Conservation (phyloP, 2,888 invertebrate genomes). For the Cenopis cana region DNA sequence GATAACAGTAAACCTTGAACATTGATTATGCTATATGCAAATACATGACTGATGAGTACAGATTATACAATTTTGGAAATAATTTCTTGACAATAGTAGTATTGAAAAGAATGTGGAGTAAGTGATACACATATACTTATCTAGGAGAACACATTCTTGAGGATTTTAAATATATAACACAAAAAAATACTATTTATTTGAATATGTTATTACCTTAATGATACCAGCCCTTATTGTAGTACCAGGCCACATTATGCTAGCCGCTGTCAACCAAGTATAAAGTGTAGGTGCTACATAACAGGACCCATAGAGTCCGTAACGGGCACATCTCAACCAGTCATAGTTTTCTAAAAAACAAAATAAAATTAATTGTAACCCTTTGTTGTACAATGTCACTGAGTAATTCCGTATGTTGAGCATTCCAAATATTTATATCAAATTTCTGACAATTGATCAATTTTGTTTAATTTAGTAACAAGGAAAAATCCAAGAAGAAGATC, state of each 20-base stretch:
- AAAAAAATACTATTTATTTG: background rate
- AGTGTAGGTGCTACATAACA: constrained; percentile 93
- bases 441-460: no score
- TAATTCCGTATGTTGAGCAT: no score
- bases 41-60: background rate
- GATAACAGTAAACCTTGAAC: constrained; percentile 9
- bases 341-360: constrained; percentile 75
- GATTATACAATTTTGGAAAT: constrained; percentile 8
- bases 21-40: background rate
- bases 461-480: no score
- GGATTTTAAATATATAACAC: background rate
- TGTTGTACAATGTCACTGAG: no score
- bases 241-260: constrained; percentile 91
- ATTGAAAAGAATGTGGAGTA: background rate
- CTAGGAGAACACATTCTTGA: background rate
- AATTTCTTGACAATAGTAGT: background rate
- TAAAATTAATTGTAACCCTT: no score
- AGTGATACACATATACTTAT: no score
- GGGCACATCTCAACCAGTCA: constrained; percentile 88
- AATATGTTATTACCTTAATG: constrained; percentile 85
- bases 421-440: no score
- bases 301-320: constrained; percentile 92
- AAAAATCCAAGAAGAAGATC: no score
- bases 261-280: constrained; percentile 91
- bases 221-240: constrained; percentile 88